Conservation (phyloP, 2,797 vertebrate genomes). For the Hafferia zeledoni region DNA sequence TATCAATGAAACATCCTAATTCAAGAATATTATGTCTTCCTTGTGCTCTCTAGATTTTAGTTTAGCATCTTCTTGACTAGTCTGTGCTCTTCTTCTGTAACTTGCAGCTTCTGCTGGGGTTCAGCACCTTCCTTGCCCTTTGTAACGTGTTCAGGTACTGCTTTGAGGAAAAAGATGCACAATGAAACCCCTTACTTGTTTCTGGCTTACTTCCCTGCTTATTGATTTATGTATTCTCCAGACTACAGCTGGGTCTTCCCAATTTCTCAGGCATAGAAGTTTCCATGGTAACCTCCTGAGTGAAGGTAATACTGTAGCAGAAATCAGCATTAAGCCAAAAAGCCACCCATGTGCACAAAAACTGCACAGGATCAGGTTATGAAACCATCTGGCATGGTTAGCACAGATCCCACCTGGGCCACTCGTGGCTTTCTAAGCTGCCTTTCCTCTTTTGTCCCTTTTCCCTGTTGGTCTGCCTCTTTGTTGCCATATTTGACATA, state of each 20-base stretch:
- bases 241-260: neutral
- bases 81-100: neutral
- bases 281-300: slow-evolving; percentile 12
- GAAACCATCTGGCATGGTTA: neutral
- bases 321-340: neutral
- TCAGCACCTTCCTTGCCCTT: neutral
- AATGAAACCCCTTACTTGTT: neutral
- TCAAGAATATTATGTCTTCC: neutral
- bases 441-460: neutral
- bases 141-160: fast-evolving
- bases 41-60: neutral
- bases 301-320: neutral
- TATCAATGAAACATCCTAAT: neutral
- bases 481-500: neutral
- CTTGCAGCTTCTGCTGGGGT: neutral
- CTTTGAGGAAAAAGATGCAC: neutral
- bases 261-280: slow-evolving; percentile 20
- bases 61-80: neutral
- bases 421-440: neutral
- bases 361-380: neutral
- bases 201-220: neutral
- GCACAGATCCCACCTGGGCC: neutral
- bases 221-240: slow-evolving; percentile 1
- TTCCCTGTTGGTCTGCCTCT: neutral
- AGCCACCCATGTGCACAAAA: neutral